Conservation (phyloP, 2,113 vertebrate genomes). For the Calcarius ornatus region DNA sequence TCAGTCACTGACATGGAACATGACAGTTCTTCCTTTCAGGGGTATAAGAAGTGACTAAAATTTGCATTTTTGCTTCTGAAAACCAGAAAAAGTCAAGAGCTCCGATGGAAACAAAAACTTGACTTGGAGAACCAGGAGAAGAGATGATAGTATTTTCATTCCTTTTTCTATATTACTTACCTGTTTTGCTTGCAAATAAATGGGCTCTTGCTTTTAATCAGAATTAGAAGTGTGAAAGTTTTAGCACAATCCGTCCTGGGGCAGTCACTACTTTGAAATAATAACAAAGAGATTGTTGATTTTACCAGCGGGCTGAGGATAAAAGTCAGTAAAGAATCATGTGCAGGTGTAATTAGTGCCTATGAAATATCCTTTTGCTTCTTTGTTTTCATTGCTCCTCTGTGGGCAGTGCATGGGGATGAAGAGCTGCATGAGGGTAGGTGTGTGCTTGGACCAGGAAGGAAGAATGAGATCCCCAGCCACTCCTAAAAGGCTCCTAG, state of each 20-base stretch:
- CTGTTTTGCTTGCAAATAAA: neutral
- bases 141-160: neutral
- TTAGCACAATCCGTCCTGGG: neutral
- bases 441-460: neutral
- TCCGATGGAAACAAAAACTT: neutral
- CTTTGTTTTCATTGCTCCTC: neutral
- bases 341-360: neutral
- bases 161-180: neutral
- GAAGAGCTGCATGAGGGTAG: neutral
- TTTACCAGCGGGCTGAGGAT: neutral
- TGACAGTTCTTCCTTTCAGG: neutral
- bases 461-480: neutral
- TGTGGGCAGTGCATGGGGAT: rapidly evolving
- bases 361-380: neutral
- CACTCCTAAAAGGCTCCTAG: neutral
- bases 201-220: neutral
- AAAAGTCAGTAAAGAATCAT: neutral
- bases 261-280: neutral
- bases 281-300: neutral
- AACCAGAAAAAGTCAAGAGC: neutral
- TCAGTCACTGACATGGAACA: neutral
- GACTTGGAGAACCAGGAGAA: neutral
- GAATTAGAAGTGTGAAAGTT: neutral
- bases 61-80: neutral
- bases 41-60: neutral